Conservation (phyloP, 1,140 invertebrate species). For the Lepidurus packardi region DNA sequence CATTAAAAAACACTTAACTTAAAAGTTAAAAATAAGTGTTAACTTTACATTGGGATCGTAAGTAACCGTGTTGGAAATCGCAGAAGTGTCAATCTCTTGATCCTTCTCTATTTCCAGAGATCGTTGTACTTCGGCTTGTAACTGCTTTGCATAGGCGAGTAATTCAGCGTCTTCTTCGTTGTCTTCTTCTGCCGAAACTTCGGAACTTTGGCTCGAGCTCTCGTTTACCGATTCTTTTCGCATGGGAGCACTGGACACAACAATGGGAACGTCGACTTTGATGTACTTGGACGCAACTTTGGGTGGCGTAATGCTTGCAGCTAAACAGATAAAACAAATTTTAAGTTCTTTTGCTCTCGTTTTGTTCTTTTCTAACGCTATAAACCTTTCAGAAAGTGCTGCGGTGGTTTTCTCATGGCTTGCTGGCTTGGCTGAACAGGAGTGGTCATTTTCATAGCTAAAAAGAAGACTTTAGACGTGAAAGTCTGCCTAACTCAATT, state of each 20-base stretch:
- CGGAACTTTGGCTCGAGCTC: not conserved
- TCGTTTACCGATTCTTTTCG: not conserved
- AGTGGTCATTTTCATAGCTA: slow-evolving; percentile 25
- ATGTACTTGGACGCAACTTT: not conserved
- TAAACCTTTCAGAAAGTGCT: slow-evolving; percentile 28
- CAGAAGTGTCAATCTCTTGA: slow-evolving; percentile 18
- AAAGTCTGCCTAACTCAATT: slow-evolving; percentile 26
- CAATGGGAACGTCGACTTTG: not conserved
- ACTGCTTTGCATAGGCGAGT: not conserved
- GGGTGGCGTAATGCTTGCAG: not conserved
- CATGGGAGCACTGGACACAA: not conserved
- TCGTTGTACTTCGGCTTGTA: slow-evolving; percentile 37
- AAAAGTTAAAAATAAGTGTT: slow-evolving; percentile 44
- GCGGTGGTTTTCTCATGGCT: slow-evolving; percentile 33
- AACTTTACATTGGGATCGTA: slow-evolving; percentile 28
- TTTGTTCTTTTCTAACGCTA: slow-evolving; percentile 8
- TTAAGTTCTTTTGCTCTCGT: slow-evolving; percentile 41
- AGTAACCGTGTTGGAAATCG: slow-evolving; percentile 36
- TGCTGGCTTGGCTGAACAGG: not conserved
- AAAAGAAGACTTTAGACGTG: not conserved
- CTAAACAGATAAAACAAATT: slow-evolving; percentile 28
- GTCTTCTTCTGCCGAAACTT: not conserved
- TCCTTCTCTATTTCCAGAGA: slow-evolving; percentile 21
- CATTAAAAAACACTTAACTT: slow-evolving; percentile 38
- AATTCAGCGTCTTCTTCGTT: slow-evolving; percentile 38